Evolutionary conservation across 2,113 vertebrate genomes (phyloP).

Genomic region (Benitochromis conjunctus): DNA sequence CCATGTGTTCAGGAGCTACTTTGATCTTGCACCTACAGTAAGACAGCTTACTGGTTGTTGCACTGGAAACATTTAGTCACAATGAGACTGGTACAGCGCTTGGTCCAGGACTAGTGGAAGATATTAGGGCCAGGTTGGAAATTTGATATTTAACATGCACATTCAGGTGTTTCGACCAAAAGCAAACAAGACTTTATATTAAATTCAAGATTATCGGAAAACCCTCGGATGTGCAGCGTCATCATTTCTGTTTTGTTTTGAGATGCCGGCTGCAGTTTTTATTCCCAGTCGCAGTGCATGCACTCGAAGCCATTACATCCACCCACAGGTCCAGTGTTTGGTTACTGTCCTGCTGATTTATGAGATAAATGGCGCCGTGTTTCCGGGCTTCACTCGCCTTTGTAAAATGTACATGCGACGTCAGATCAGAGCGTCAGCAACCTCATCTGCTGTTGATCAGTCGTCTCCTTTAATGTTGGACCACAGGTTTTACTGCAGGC

Average conservation of each 20-base stretch:
- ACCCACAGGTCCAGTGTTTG: constrained; percentile 8
- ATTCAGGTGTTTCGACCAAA: not conserved
- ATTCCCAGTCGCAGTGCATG: not conserved
- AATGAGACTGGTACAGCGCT: not conserved
- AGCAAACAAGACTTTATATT: not conserved
- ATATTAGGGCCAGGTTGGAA: not conserved
- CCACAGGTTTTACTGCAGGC: constrained; percentile 26
- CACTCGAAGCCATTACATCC: not conserved
- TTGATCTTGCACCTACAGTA: not conserved
- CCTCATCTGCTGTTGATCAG: constrained; percentile 63
- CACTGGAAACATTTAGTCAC: not conserved
- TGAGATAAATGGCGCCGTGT: constrained; percentile 44
- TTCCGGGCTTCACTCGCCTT: constrained; percentile 21
- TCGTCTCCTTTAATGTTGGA: constrained; percentile 22
- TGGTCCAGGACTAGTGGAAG: not conserved
- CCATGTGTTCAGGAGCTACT: not conserved
- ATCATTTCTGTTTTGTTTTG: not conserved
- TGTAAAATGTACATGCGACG: constrained; percentile 35
- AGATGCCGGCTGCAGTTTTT: not conserved
- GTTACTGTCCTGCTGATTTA: constrained; percentile 51
- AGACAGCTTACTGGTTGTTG: not conserved
- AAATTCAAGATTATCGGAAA: not conserved
- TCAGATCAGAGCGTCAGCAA: constrained; percentile 18
- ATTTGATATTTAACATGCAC: not conserved
- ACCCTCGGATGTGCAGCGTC: not conserved